Conservation (phyloP, 2,888 invertebrate species). For the Allolobophora icterica region DNA sequence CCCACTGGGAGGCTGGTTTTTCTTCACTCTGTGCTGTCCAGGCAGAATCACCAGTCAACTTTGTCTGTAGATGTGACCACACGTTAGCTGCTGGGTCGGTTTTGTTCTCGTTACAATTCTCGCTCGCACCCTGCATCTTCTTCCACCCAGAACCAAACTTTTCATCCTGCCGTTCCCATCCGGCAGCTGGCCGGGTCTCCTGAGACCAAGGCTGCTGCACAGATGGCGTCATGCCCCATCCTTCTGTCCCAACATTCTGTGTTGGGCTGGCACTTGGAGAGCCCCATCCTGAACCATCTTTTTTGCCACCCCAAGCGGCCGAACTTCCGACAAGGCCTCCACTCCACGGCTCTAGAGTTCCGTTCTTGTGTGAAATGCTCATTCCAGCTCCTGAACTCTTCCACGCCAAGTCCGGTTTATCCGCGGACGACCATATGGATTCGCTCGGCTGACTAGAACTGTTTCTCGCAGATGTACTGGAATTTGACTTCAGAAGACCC, state of each 20-base stretch:
- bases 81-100: not conserved
- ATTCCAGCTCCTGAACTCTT: not conserved
- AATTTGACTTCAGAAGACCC: not conserved
- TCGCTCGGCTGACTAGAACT: not conserved
- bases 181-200: constrained; percentile 24
- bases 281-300: constrained; percentile 43
- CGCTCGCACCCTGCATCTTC: constrained; percentile 26
- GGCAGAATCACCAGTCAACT: not conserved
- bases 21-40: not conserved
- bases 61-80: not conserved
- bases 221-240: constrained; percentile 40
- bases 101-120: not conserved
- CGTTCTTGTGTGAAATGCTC: not conserved
- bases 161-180: constrained; percentile 32
- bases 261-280: constrained; percentile 43
- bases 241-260: constrained; percentile 46
- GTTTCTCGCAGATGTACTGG: not conserved
- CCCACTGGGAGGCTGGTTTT: not conserved
- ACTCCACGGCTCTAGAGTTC: not conserved
- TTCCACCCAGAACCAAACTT: constrained; percentile 26
- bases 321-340: not conserved
- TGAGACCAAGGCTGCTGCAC: not conserved
- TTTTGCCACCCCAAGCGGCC: not conserved
- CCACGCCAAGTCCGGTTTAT: not conserved
- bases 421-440: not conserved